Conservation (phyloP, 2,113 vertebrate species). For the Sula dactylatra region DNA sequence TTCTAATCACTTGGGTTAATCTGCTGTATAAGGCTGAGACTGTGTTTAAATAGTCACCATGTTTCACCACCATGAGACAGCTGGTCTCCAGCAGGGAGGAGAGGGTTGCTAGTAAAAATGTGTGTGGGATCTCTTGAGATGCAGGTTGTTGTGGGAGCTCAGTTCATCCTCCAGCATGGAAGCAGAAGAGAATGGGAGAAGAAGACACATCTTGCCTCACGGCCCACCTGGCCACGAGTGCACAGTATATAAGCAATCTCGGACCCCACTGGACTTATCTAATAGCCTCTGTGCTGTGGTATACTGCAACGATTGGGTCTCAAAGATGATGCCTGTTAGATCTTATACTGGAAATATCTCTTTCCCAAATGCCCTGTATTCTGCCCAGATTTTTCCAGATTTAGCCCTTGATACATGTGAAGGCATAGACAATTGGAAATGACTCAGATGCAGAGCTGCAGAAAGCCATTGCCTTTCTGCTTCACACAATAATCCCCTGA, state of each 20-base stretch:
- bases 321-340: background rate
- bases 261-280: background rate
- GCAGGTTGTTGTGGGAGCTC: background rate
- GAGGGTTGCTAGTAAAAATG: background rate
- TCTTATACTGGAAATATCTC: background rate
- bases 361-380: background rate
- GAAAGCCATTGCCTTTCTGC: slow-evolving; percentile 17
- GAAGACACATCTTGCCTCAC: background rate
- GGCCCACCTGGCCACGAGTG: background rate
- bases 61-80: background rate
- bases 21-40: background rate
- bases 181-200: background rate
- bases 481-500: slow-evolving; percentile 25
- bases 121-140: background rate
- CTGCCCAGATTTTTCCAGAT: background rate
- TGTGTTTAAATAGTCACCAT: background rate
- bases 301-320: background rate
- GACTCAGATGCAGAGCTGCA: background rate
- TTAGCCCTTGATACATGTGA: background rate
- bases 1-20: background rate
- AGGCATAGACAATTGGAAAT: background rate
- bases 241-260: background rate
- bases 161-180: background rate
- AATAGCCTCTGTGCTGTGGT: background rate
- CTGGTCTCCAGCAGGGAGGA: background rate